Evolutionary conservation across 2,797 vertebrate species (phyloP).

Genomic region (Cirrhinus mrigala): DNA sequence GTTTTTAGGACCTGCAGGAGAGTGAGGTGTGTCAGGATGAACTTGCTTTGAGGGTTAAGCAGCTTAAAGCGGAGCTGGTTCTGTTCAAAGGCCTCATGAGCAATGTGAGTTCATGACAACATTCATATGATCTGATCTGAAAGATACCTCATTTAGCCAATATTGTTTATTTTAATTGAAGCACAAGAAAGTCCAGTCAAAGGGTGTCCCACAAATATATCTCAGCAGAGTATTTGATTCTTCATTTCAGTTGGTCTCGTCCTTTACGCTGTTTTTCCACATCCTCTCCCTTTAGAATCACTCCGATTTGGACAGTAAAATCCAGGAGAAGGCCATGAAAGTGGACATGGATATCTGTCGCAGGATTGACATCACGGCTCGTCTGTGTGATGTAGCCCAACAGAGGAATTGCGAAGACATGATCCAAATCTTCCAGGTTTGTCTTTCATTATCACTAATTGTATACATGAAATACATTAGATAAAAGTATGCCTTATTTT

Average conservation of each 20-base stretch:
- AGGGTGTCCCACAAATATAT: neutral
- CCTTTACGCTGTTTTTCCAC: neutral
- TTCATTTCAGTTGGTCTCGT: neutral
- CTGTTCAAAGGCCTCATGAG: conserved; percentile 91
- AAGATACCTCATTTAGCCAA: neutral
- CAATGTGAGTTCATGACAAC: conserved; percentile 81
- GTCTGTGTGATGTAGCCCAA: conserved; percentile 92
- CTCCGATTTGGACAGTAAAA: conserved; percentile 93
- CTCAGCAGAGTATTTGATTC: neutral
- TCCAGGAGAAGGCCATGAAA: conserved; percentile 98
- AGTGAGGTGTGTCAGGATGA: conserved; percentile 91
- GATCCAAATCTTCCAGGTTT: conserved; percentile 91
- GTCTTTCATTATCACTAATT: neutral
- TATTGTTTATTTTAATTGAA: neutral
- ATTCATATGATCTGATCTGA: conserved; percentile 69
- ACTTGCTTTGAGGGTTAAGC: conserved; percentile 81
- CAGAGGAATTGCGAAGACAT: conserved; percentile 93
- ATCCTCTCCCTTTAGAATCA: conserved; percentile 80
- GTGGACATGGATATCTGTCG: conserved; percentile 99
- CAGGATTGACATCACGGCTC: conserved; percentile 95
- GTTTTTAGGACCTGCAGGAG: conserved; percentile 87
- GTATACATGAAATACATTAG: neutral
- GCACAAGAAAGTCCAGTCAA: neutral
- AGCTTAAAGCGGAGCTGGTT: conserved; percentile 88
- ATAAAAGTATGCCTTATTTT: neutral